A percentile compares a stretch with the other conserved stretches of the same genome.
Evolutionary conservation across 2,888 invertebrate species (phyloP).

Genomic region (Autographa gamma): DNA sequence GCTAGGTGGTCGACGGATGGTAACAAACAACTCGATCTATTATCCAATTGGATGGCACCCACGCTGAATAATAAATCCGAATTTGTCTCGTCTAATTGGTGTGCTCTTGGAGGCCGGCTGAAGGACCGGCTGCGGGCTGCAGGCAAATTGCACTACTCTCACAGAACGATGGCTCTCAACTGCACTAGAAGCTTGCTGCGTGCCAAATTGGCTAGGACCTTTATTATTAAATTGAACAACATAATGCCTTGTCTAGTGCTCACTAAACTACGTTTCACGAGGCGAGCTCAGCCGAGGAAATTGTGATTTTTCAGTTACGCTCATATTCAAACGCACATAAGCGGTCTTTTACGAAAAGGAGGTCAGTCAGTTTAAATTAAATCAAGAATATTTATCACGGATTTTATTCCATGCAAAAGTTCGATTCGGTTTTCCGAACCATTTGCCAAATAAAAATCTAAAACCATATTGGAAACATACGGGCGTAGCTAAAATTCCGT

Average conservation of each 20-base stretch:
- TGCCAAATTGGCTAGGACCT: slow-evolving; percentile 79
- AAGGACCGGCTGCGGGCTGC: slow-evolving; percentile 71
- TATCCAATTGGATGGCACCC: slow-evolving; percentile 74
- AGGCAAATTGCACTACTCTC: slow-evolving; percentile 80
- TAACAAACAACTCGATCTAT: slow-evolving; percentile 68
- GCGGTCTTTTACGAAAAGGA: not conserved
- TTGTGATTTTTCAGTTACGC: slow-evolving; percentile 58
- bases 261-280: slow-evolving; percentile 50
- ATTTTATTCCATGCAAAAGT: no score
- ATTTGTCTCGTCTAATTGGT: slow-evolving; percentile 84
- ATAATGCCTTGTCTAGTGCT: slow-evolving; percentile 68
- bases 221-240: slow-evolving; percentile 79
- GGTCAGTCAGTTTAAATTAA: no score
- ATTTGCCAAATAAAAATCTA: not conserved
- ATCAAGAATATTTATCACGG: no score
- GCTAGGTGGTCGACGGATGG: slow-evolving; percentile 59
- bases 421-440: no score
- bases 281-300: slow-evolving; percentile 51
- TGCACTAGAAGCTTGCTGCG: slow-evolving; percentile 59
- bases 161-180: slow-evolving; percentile 72
- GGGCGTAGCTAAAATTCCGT: not conserved
- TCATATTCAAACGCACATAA: slow-evolving; percentile 31
- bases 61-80: slow-evolving; percentile 80
- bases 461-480: not conserved
- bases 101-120: slow-evolving; percentile 69